Conservation (phyloP, 2,113 vertebrate genomes). For the Forbesichthys papilliferus region DNA sequence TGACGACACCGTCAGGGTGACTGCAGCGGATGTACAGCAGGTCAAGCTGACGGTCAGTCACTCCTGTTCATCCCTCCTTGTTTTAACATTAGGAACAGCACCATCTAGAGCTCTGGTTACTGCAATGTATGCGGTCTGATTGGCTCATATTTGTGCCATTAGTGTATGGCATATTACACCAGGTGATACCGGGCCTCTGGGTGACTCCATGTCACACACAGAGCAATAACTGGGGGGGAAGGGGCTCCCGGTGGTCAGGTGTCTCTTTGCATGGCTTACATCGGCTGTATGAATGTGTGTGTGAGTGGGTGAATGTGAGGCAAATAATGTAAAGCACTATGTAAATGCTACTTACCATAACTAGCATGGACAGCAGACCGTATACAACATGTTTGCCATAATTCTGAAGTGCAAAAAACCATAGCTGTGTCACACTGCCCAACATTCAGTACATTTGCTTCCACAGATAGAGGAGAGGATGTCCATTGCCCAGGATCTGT, state of each 20-base stretch:
- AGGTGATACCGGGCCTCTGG: no score
- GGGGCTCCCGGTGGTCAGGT: no score
- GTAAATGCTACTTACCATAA: no score
- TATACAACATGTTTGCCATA: neutral
- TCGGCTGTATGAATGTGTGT: no score
- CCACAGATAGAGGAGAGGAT: conserved; percentile 89
- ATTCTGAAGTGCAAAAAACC: neutral
- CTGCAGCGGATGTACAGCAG: conserved; percentile 87
- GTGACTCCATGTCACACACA: neutral
- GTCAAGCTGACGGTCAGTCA: conserved; percentile 86
- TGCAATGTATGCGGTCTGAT: no score
- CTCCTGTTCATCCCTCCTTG: neutral
- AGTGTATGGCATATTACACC: no score
- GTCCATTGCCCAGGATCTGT: conserved; percentile 83
- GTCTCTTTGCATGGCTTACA: no score
- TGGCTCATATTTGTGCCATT: no score
- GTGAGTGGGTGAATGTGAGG: no score
- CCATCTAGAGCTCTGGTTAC: neutral
- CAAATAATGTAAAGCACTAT: no score
- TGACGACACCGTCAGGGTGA: conserved; percentile 83
- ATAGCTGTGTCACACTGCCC: neutral
- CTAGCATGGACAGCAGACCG: neutral
- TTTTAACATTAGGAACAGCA: neutral
- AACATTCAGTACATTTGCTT: conserved; percentile 1
- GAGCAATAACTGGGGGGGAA: neutral